These are phyloP conservation scores for Mythimna impura DNA, from an alignment of 2,888 invertebrate species.

Conservation along the genomic window DNA sequence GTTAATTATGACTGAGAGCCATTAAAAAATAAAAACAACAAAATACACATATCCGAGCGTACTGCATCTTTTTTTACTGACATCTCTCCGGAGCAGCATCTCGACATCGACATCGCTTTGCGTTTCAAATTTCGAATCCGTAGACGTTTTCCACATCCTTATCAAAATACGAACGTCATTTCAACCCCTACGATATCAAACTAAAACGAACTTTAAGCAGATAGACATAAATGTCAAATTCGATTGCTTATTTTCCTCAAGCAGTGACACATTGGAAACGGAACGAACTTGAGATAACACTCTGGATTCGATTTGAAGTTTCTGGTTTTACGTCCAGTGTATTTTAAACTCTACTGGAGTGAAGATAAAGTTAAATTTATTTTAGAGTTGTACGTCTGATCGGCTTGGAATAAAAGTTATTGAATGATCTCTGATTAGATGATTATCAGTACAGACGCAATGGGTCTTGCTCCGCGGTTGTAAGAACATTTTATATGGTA, in stretches of 20 bases:
- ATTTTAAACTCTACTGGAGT: conserved; percentile 75
- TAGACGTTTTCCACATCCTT: conserved; percentile 77
- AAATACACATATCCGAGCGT: conserved; percentile 50
- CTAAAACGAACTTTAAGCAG: conserved; percentile 68
- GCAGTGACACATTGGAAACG: conserved; percentile 77
- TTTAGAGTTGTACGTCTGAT: conserved; percentile 68
- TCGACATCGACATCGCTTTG: conserved; percentile 79
- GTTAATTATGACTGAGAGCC: conserved; percentile 58
- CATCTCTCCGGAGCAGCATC: conserved; percentile 75
- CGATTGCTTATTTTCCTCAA: conserved; percentile 65
- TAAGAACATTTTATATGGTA: conserved; percentile 88
- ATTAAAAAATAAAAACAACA: conserved; percentile 60
- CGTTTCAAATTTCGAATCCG: conserved; percentile 84
- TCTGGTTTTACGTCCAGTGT: conserved; percentile 68
- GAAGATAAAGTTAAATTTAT: conserved; percentile 71
- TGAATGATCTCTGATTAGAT: conserved; percentile 90
- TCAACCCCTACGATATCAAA: conserved; percentile 53
- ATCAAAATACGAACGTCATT: conserved; percentile 72
- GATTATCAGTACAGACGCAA: conserved; percentile 88
- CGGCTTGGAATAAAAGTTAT: conserved; percentile 86
- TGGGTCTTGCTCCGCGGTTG: conserved; percentile 79
- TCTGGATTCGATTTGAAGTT: conserved; percentile 81
- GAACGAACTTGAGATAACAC: conserved; percentile 83
- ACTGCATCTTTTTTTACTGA: conserved; percentile 72
- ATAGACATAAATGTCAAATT: conserved; percentile 73